Base-by-base conservation (phyloP, 2,888 invertebrate genomes). In the Zaprionus bogoriensis region DNA sequence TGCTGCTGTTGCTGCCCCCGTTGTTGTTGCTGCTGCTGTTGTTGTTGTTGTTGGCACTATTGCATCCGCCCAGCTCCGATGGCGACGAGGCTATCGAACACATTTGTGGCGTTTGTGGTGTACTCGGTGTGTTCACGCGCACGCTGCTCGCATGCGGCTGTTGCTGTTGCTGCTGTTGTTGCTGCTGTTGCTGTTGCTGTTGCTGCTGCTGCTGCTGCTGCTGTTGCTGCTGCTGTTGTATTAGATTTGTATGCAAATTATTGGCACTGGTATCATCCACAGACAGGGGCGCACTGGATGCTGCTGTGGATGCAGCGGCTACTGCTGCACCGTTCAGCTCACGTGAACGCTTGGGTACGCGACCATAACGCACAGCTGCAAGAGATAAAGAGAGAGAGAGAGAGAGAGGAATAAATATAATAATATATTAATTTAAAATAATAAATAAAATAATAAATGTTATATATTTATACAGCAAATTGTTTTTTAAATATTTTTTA, bases 281-380 rank as follows among this genome's bases (percentile, higher is more conserved):
- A 87, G 68, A 87, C 19, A 84, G 58, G 30, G 84, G 57, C 20
- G 81, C 65, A 57, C 70, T 74, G 30, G 64, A 51, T 42, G 71
- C 27, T 46, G 64, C 66, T 28, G 61, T 54, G 39, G 53, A 58
- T 42, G 68, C 68, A 47, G 62, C 48, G 25, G 60, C 55, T 61
- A 61, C 54, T 87, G 81, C 78, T 80, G 88, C 79, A 51, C 90
- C 90, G 88, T 93, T 94, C 73, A 95, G 93, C 91, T 97, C 98
- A 81, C 97, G 94, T 63, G 97, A 95, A 84, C 98, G 93, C 92
- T 98, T 99, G 71, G 99, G 98, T 82, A 98, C 98, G 74, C 98
- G 94, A 77, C 99, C 98, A 93, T 99, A 99, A 89, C 98, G 93
- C 73, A 98, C 98, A 89, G 98, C 98, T 98, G 92, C 41, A 92